These are phyloP conservation scores for Chelon labrosus DNA, from an alignment of 2,797 vertebrate genomes.

Conservation along the genomic window DNA sequence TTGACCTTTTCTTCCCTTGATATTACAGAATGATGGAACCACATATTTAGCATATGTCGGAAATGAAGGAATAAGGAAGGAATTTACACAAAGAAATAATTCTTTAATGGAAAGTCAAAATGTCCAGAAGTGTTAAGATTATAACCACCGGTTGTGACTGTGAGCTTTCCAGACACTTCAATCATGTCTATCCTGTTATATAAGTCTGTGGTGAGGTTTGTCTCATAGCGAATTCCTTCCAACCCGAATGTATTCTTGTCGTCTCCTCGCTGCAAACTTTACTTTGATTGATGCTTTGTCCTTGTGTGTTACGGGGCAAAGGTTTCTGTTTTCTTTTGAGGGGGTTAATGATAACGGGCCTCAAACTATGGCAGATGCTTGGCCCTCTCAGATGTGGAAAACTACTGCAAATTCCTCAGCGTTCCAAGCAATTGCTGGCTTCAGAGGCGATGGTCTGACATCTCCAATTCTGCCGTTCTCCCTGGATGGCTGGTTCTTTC, in stretches of 20 bases:
- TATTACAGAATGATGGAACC: background rate
- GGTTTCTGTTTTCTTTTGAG: slow-evolving; percentile 69
- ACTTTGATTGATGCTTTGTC: slow-evolving; percentile 59
- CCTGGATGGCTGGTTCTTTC: slow-evolving; percentile 36
- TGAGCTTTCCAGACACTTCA: slow-evolving; percentile 43
- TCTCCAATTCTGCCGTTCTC: slow-evolving; percentile 55
- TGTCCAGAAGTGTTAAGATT: slow-evolving; percentile 22
- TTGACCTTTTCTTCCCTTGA: background rate
- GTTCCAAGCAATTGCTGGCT: slow-evolving; percentile 57
- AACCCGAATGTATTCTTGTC: slow-evolving; percentile 45
- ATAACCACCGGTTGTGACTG: slow-evolving; percentile 4
- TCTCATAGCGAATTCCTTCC: slow-evolving; percentile 57
- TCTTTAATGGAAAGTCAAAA: slow-evolving; percentile 7
- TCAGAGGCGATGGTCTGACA: slow-evolving; percentile 55
- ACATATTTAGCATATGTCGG: background rate
- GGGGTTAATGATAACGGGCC: slow-evolving; percentile 74
- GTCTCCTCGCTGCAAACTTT: slow-evolving; percentile 44
- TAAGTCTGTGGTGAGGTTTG: slow-evolving; percentile 43
- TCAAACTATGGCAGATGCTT: slow-evolving; percentile 73
- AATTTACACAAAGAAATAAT: background rate
- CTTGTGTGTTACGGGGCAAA: slow-evolving; percentile 44
- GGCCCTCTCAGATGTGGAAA: slow-evolving; percentile 73
- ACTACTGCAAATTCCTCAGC: slow-evolving; percentile 58
- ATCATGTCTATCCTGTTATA: slow-evolving; percentile 36
- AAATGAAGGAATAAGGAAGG: background rate